Evolutionary conservation across 23 tunicate species (phyloP), one percentile per base, ranked within the genome.

Genomic region (Clavelina lepadiformis): DNA sequence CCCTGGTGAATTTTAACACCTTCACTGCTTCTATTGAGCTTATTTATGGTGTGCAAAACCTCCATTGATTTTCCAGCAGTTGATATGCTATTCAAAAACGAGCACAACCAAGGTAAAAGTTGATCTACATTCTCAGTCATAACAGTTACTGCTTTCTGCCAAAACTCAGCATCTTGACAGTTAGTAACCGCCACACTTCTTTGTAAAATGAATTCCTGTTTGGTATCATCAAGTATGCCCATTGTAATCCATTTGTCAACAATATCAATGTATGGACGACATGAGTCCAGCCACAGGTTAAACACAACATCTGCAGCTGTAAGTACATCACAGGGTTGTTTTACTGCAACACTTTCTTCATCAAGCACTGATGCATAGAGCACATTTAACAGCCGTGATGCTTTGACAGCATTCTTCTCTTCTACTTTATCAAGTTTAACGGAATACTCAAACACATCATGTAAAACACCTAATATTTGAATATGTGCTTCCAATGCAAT

Each of bases 41-140:
- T 56, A 72, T 35, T 36, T 61, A 88, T 28, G 5, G 78, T 67
- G 37, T 79, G 31, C 21, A 88, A 50, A 0, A 88, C 66, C 68
- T 88, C 87, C 82, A 88, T 80, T 25, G 96, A 88, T 61, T 80
- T 88, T 2, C 96, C 96, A 64, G 73, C 85, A 50, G 77, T 70
- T 7, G 74, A 38, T 8, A 78, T 36, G 15, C 31, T 65, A 54
- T 69, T 46, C 7, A 86, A 45, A 5, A 88, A 49, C 25, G 51
- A 32, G n/a, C 56, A 33, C 21, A 88, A 46, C 82, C 87, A 75
- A 5, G 96, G 77, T 27, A 61, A 36, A 11, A 51, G 6, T 1
- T 45, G 19, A n/a, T 30, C 38, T 25, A 63, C 37, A 63, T 78
- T 38, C 2, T 57, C 70, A 35, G 58, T 51, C 0, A 73, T 45